Percentiles rank a stretch among this genome's conserved stretches.
Conservation (phyloP, 2,113 vertebrate species). For the Pica pica region DNA sequence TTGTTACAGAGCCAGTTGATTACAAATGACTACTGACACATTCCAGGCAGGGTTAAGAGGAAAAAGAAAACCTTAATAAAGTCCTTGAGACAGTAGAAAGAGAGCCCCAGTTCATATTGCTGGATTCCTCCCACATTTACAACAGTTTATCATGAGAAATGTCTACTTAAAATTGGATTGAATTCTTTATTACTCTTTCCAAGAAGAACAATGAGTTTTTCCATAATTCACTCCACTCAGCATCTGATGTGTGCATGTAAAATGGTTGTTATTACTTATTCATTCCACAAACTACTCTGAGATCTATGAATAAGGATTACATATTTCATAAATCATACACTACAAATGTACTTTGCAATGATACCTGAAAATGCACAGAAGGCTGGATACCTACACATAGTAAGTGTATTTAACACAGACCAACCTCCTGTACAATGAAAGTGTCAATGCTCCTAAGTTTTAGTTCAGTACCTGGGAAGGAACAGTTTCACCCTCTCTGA, state of each 20-base stretch:
- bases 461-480: background rate
- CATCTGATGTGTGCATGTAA: background rate
- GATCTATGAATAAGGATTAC: background rate
- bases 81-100: background rate
- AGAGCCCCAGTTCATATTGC: background rate
- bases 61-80: background rate
- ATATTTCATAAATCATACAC: background rate
- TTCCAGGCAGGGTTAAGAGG: background rate
- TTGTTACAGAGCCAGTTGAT: background rate
- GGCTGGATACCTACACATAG: background rate
- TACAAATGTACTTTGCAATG: background rate
- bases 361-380: background rate
- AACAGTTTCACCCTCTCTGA: background rate
- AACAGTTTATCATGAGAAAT: background rate
- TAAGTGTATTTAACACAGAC: background rate
- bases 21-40: background rate
- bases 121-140: background rate
- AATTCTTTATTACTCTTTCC: constrained; percentile 1
- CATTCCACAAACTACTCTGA: background rate
- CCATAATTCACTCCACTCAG: background rate
- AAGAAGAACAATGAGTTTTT: background rate
- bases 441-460: background rate
- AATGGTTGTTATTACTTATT: background rate
- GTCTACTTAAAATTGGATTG: background rate
- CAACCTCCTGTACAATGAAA: background rate